phyloP scores from a whole-genome alignment of 2,888 invertebrate species.

The Chrysolina haemoptera region DNA sequence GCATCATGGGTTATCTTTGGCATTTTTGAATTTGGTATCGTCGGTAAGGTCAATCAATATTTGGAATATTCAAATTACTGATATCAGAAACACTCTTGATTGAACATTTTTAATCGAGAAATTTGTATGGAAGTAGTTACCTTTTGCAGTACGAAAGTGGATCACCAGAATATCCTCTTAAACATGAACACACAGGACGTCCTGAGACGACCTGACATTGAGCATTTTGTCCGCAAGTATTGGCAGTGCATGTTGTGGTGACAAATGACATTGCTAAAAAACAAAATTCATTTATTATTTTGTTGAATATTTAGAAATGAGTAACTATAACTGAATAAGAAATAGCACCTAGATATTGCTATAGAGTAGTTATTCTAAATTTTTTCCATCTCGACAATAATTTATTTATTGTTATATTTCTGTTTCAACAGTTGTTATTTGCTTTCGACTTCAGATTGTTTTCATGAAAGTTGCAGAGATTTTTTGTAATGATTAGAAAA shows the following conservation, averaged over 20 bases:
- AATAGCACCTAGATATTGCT: too few relatives aligned
- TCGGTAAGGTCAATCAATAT: not conserved
- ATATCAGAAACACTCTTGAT: too few relatives aligned
- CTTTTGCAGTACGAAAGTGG: slow-evolving; percentile 81
- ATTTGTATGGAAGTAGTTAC: slow-evolving; percentile 37
- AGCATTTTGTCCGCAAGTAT: slow-evolving; percentile 79
- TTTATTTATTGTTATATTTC: too few relatives aligned
- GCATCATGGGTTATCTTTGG: not conserved
- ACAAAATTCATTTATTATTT: not conserved
- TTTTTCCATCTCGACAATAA: too few relatives aligned
- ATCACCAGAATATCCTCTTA: slow-evolving; percentile 86
- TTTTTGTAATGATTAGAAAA: too few relatives aligned
- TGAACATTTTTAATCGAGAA: too few relatives aligned
- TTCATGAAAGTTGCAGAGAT: too few relatives aligned
- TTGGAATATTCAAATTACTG: too few relatives aligned
- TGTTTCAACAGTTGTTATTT: too few relatives aligned
- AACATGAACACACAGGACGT: slow-evolving; percentile 85
- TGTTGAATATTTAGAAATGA: not conserved
- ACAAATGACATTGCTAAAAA: slow-evolving; percentile 48
- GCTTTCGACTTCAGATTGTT: too few relatives aligned
- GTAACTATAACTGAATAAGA: too few relatives aligned
- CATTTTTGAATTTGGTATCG: not conserved
- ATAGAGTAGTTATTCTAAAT: too few relatives aligned
- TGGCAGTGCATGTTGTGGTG: slow-evolving; percentile 69
- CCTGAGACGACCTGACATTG: slow-evolving; percentile 77